Evolutionary conservation across 2,113 vertebrate species (phyloP), one percentile per base, ranked within the genome.

Genomic region (Oreochromis aureus): DNA sequence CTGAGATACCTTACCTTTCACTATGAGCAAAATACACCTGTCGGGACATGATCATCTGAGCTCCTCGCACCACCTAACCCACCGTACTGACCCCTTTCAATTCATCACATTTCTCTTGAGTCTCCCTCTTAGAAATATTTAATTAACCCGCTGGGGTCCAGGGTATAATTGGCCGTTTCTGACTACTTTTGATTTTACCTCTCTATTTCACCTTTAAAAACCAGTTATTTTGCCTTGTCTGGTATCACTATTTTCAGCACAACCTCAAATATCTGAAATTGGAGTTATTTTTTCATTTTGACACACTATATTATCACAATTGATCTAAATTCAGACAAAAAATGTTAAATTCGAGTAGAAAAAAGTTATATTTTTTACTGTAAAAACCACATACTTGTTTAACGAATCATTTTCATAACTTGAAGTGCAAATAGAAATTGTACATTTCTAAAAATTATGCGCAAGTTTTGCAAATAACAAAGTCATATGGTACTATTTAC

Each of bases 171-270:
- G 56, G 7, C 7, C 7, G 0, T 30, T 59, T 59, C 2, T 16
- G 56, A 59, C 24, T 59, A 30, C 24, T 0, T 59, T 30, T 30
- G 1, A 30, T 9, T 30, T 59, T 30, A 30, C 13, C 4, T 30
- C 4, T 16, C 30, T 30, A 27, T 58, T 58, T 58, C 55, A 58
- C 55, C 24, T 58, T 8, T 30, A 16, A 30, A 30, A 30, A 51
- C 48, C 0, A 0, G 32, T 59, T 18, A 0, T 61, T 1, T 61
- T 18, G 27, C 58, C 58, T 2, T 32, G 13, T 30, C 0, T 59
- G 1, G 7, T 59, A 59, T 32, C 27, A 32, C 0, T 32, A 61
- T 61, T 61, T 61, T 61, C 27, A 61, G 15, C 15, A 61, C 58
- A 61, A 61, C 30, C 58, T 61, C 58, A 61, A 32, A 61, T 34